phyloP scores from a whole-genome alignment of 2,113 vertebrate species.

The Thalassarche chlororhynchos region DNA sequence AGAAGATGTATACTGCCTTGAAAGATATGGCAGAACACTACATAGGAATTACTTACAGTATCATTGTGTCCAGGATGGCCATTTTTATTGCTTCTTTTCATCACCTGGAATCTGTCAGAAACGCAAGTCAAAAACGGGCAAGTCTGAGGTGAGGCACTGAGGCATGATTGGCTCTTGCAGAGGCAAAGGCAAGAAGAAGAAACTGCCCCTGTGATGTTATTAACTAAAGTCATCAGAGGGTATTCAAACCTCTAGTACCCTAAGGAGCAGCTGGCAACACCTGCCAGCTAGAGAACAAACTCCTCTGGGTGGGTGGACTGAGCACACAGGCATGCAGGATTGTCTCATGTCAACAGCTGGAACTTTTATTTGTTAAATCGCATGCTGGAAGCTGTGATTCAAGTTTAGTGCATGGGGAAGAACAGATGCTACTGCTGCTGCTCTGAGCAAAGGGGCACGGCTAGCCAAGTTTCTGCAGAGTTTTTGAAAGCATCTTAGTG shows the following conservation, averaged over 20 bases:
- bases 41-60: not conserved
- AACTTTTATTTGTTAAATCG: not conserved
- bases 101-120: not conserved
- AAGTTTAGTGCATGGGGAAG: not conserved
- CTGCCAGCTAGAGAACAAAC: not conserved
- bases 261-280: not conserved
- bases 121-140: not conserved
- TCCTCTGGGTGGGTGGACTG: not conserved
- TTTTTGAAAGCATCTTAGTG: not conserved
- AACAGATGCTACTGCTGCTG: not conserved
- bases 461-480: not conserved
- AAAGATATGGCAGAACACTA: not conserved
- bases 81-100: not conserved
- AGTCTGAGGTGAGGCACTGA: not conserved
- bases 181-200: not conserved
- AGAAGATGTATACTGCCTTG: not conserved
- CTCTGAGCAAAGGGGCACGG: not conserved
- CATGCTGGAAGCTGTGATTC: not conserved
- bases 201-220: not conserved
- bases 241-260: not conserved
- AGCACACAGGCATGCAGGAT: not conserved
- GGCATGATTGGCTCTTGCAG: not conserved
- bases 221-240: not conserved
- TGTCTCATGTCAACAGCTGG: not conserved
- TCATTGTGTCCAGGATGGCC: not conserved